Evolutionary conservation across 2,113 vertebrate genomes (phyloP).

Genomic region (Microtus richardsoni): DNA sequence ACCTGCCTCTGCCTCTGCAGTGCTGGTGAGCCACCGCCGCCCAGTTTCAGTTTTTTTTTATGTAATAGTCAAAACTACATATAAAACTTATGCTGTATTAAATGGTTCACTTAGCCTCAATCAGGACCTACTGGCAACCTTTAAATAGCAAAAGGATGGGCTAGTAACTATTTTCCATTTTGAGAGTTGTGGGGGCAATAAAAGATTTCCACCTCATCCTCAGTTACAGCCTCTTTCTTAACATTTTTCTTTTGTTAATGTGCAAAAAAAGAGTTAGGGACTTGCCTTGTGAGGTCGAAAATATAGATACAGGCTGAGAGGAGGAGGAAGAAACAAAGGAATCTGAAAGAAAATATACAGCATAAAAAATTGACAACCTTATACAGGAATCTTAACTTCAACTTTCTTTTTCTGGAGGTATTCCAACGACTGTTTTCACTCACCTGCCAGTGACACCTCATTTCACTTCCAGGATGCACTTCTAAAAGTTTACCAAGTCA

Average conservation of each 20-base stretch:
- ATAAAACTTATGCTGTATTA: not conserved
- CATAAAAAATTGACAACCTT: slow-evolving; percentile 86
- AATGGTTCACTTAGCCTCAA: not conserved
- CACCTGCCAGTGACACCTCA: slow-evolving; percentile 74
- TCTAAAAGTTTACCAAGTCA: slow-evolving; percentile 44
- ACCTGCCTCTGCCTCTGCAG: too few relatives aligned
- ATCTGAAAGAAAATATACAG: slow-evolving; percentile 95
- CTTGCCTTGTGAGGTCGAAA: slow-evolving; percentile 97
- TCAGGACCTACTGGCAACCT: not conserved
- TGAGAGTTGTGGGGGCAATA: slow-evolving; percentile 63
- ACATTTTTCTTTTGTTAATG: slow-evolving; percentile 86
- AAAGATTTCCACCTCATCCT: slow-evolving; percentile 79
- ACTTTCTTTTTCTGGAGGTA: not conserved
- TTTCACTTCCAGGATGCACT: slow-evolving; percentile 44
- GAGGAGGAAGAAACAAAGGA: slow-evolving; percentile 95
- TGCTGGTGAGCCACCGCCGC: too few relatives aligned
- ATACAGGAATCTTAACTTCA: slow-evolving; percentile 65
- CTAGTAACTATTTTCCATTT: slow-evolving; percentile 56
- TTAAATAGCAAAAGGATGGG: slow-evolving; percentile 56
- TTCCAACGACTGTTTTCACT: slow-evolving; percentile 69
- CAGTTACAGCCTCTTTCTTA: slow-evolving; percentile 87
- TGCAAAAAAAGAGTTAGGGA: slow-evolving; percentile 90
- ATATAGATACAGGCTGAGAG: slow-evolving; percentile 95
- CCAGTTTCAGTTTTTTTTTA: slow-evolving; percentile 2
- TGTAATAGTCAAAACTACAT: slow-evolving; percentile 44